Evolutionary conservation across 92 coral and sea anemone species (phyloP).

Genomic region (Pocillopora grandis): DNA sequence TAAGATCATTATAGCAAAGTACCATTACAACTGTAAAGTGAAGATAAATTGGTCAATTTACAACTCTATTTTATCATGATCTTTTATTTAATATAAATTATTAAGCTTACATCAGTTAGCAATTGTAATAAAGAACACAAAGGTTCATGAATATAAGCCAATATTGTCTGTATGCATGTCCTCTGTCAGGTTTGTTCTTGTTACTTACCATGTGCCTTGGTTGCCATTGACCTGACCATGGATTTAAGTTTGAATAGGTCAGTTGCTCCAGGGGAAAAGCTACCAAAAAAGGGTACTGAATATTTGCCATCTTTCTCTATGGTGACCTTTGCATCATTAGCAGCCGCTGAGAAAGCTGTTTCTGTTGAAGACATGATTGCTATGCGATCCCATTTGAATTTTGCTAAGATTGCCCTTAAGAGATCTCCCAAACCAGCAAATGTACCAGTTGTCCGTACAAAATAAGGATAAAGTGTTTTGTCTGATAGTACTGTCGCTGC

Average conservation of each 20-base stretch:
- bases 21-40: slow-evolving; percentile 57
- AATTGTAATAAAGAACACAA: too few relatives aligned
- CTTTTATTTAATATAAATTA: too few relatives aligned
- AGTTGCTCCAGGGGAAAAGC: slow-evolving; percentile 51
- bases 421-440: slow-evolving; percentile 42
- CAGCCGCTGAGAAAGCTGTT: slow-evolving; percentile 35
- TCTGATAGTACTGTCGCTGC: slow-evolving; percentile 57
- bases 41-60: not conserved
- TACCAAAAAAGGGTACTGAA: slow-evolving; percentile 66
- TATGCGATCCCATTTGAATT: slow-evolving; percentile 63
- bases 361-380: slow-evolving; percentile 65
- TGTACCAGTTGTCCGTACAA: slow-evolving; percentile 78
- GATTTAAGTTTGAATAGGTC: slow-evolving; percentile 38
- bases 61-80: not conserved
- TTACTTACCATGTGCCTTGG: slow-evolving; percentile 62
- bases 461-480: slow-evolving; percentile 62
- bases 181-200: not conserved
- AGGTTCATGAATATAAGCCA: too few relatives aligned
- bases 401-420: slow-evolving; percentile 30
- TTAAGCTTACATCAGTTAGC: too few relatives aligned
- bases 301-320: slow-evolving; percentile 44
- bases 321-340: slow-evolving; percentile 47
- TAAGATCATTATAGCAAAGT: slow-evolving; percentile 49
- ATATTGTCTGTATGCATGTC: too few relatives aligned
- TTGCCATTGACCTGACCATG: slow-evolving; percentile 60